Percentiles rank a stretch among this genome's conserved stretches.
These are phyloP conservation scores for Australoheros facetus DNA, from an alignment of 2,797 vertebrate species.

Conservation along the genomic window DNA sequence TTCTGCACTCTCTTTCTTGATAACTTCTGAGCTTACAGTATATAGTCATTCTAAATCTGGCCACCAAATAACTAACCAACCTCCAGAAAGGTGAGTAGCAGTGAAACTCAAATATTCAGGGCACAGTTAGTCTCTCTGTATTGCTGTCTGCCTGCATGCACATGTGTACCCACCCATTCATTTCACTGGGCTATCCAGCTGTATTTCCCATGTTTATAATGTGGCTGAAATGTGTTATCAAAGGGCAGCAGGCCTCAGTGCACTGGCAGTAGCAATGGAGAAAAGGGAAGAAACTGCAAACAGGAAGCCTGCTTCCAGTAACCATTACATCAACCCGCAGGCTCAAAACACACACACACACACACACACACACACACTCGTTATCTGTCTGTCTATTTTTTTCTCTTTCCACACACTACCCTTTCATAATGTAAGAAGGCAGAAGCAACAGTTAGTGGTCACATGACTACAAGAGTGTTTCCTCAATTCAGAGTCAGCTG, in stretches of 20 bases:
- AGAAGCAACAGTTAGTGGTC: constrained; percentile 73
- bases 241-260: constrained; percentile 47
- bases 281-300: constrained; percentile 47
- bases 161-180: neutral
- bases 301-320: constrained; percentile 57
- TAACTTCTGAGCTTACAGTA: constrained; percentile 4
- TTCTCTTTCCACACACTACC: constrained; percentile 16
- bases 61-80: constrained; percentile 11
- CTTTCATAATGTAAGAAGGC: constrained; percentile 46
- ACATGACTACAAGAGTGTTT: constrained; percentile 24
- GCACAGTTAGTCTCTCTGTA: neutral
- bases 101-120: constrained; percentile 21
- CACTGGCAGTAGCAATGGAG: constrained; percentile 21
- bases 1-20: neutral
- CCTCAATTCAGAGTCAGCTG: constrained; percentile 4
- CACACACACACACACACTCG: neutral
- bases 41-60: constrained; percentile 19
- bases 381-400: constrained; percentile 5
- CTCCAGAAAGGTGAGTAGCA: constrained; percentile 19
- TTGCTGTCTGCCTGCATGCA: neutral
- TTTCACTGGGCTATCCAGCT: constrained; percentile 19
- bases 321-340: constrained; percentile 27
- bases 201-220: constrained; percentile 48
- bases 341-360: neutral
- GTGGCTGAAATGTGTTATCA: constrained; percentile 56